A percentile compares a stretch with the other conserved stretches of the same genome.
Evolutionary conservation across 2,797 vertebrate genomes (phyloP).

Genomic region (Otolemur crassicaudatus): DNA sequence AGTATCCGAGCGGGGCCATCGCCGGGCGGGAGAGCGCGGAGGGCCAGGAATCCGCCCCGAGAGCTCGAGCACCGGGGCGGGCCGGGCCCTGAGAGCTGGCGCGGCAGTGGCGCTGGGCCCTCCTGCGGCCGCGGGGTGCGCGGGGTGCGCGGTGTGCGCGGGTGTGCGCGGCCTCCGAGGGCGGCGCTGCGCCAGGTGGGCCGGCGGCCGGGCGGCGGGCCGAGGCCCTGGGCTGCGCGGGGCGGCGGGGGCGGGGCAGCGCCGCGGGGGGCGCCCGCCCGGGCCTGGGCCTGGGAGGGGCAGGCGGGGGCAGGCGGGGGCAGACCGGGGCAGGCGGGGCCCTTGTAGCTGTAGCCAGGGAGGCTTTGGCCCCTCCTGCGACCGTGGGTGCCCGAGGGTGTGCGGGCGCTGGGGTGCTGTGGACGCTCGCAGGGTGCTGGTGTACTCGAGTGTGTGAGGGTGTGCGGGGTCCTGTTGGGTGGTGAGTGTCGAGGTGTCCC

Average conservation of each 20-base stretch:
- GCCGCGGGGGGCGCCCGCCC: conserved; percentile 78
- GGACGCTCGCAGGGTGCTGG: background rate
- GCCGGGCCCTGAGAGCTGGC: conserved; percentile 71
- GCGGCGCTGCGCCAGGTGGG: conserved; percentile 80
- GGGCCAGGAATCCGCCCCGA: conserved; percentile 76
- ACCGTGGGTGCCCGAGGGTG: background rate
- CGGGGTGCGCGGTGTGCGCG: conserved; percentile 58
- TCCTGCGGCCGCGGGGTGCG: conserved; percentile 71
- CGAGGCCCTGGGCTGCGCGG: conserved; percentile 77
- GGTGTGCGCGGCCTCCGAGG: conserved; percentile 56
- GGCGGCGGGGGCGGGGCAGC: conserved; percentile 66
- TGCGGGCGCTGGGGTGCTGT: background rate
- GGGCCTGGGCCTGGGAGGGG: conserved; percentile 53
- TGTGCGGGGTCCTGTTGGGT: background rate
- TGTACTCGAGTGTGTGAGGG: background rate
- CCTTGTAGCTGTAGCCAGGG: background rate
- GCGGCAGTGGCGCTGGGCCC: conserved; percentile 67
- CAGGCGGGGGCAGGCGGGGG: conserved; percentile 41
- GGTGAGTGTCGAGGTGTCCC: background rate
- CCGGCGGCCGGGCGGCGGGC: conserved; percentile 75
- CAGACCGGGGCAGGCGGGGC: conserved; percentile 62
- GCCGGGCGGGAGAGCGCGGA: conserved; percentile 80
- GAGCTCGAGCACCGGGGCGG: conserved; percentile 62
- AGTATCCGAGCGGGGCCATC: conserved; percentile 96
- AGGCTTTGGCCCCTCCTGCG: conserved; percentile 53